Base-by-base conservation (phyloP, 2,797 vertebrate genomes). In the Betta splendens region DNA sequence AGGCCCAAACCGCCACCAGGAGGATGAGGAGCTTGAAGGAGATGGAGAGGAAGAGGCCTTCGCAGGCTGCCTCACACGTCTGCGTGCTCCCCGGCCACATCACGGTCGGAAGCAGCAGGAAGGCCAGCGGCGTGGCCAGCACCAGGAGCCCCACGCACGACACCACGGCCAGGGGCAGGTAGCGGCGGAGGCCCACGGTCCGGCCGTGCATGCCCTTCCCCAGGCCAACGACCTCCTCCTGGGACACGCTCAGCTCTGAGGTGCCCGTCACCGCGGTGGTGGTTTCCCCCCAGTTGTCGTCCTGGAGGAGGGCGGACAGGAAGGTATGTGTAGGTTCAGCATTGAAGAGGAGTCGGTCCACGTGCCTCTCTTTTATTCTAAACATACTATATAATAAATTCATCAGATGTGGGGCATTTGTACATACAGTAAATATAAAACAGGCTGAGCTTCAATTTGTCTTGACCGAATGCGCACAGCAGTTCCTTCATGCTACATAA, bases 251-350 rank as follows among this genome's bases (percentile, higher is more conserved):
- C 74, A 96, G 95, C 85, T 98, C 97, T 0, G 97, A 99, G 3
- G 97, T 99, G 58, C 96, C 96, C 0, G 96, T 98, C 78, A 99
- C 94, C 0, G 96, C 97, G 0, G 97, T 99, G 1, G 97, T 98
- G 72, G 97, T 98, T 83, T 98, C 97, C 9, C 95, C 96, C 97
- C 97, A 99, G 91, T 98, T 97, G 77, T 99, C 97, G 86, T 98
- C 97, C 97, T 99, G 79, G 64, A n/a, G n/a, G 9, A 44, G 7
- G 31, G 17, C 28, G 23, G 12, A 47, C 16, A 8, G 2, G 28
- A 21, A 13, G 1, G n/a, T n/a, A n/a, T n/a, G n/a, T n/a, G n/a
- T n/a, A n/a, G n/a, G n/a, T n/a, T n/a, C n/a, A n/a, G n/a, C n/a
- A n/a, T n/a, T n/a, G n/a, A n/a, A n/a, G n/a, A n/a, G n/a, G n/a